phyloP scores from a whole-genome alignment of 2,888 invertebrate genomes.

The Disparrhopalites patrizii region DNA sequence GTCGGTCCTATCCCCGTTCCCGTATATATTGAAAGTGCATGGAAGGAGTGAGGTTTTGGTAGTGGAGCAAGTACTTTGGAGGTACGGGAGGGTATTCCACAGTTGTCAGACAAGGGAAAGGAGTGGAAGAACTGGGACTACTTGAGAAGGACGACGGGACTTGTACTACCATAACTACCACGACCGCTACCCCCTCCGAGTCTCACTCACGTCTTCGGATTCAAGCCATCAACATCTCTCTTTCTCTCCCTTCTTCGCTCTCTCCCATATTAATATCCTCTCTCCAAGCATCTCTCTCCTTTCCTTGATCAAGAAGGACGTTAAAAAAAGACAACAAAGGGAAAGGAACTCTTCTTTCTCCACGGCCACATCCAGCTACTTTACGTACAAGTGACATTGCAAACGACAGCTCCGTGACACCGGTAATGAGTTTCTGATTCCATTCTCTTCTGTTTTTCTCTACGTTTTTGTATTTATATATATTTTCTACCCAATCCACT shows the following conservation, averaged over 20 bases:
- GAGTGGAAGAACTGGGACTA: too few relatives aligned
- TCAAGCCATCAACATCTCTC: too few relatives aligned
- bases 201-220: background rate
- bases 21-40: constrained; percentile 19
- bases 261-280: too few relatives aligned
- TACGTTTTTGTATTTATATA: background rate
- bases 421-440: constrained; percentile 3
- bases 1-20: too few relatives aligned
- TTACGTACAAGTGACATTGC: constrained; percentile 5
- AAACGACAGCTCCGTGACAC: constrained; percentile 1
- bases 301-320: too few relatives aligned
- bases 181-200: background rate
- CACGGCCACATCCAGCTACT: constrained; percentile 1
- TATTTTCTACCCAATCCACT: too few relatives aligned
- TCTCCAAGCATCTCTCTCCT: too few relatives aligned
- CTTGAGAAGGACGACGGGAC: too few relatives aligned
- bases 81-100: background rate
- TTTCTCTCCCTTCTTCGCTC: background rate
- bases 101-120: too few relatives aligned
- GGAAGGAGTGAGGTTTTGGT: constrained; percentile 12
- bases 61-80: constrained; percentile 15
- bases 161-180: too few relatives aligned
- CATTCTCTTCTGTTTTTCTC: background rate
- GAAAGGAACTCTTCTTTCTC: too few relatives aligned
- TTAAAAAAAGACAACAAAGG: too few relatives aligned